Evolutionary conservation across 2,797 vertebrate genomes (phyloP).

Genomic region (Rhinophrynus dorsalis): DNA sequence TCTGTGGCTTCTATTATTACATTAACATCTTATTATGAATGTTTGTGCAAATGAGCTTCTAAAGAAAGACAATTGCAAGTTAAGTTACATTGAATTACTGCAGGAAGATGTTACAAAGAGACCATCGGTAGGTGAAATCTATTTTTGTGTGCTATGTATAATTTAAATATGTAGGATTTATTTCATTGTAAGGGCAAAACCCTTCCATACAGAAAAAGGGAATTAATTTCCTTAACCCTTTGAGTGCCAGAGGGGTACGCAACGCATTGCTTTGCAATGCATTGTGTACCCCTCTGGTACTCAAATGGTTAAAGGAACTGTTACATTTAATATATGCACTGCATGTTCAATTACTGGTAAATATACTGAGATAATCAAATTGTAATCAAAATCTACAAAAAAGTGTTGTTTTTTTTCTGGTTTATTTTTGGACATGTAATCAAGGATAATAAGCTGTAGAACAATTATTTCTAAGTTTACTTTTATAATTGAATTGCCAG

Average conservation of each 20-base stretch:
- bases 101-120: conserved; percentile 65
- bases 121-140: conserved; percentile 44
- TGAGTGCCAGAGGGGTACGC: no score
- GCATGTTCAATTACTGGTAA: no score
- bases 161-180: neutral
- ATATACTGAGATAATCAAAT: neutral
- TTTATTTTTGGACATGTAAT: neutral
- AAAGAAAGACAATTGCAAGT: conserved; percentile 50
- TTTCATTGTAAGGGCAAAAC: neutral
- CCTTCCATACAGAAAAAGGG: no score
- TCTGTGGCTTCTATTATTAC: conserved; percentile 40
- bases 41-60: conserved; percentile 50
- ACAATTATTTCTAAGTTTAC: neutral
- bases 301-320: no score
- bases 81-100: conserved; percentile 67
- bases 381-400: neutral
- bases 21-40: conserved; percentile 51
- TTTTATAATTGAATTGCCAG: neutral
- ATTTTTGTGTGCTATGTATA: neutral
- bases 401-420: no score
- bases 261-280: no score
- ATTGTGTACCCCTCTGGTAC: no score
- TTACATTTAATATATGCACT: neutral
- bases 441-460: neutral
- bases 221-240: no score